phyloP scores from a whole-genome alignment of 37 sponge, comb jelly and placozoan genomes.

The Chondrilla cf. caribensis region DNA sequence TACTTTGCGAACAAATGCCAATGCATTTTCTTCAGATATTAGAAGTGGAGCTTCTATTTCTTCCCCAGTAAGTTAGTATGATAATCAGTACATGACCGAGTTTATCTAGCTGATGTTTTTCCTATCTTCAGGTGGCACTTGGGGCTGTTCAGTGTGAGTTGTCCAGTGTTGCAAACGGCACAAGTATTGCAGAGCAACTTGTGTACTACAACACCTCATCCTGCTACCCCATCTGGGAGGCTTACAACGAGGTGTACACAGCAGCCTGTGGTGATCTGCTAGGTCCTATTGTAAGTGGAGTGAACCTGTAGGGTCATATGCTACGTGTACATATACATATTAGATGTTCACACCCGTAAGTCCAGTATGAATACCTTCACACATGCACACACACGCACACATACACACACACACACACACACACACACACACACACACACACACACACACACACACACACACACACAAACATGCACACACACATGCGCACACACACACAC shows the following conservation, averaged over 20 bases:
- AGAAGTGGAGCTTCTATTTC: background rate
- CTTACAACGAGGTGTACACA: background rate
- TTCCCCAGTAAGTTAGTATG: background rate
- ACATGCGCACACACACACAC: no score
- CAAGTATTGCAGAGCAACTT: background rate
- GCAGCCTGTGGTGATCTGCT: background rate
- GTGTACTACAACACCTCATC: conserved; percentile 13
- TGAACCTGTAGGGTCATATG: background rate
- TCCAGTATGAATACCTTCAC: no score
- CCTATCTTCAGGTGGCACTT: background rate
- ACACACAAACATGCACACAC: no score
- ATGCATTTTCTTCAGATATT: background rate
- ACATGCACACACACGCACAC: no score
- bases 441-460: no score
- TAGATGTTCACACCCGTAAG: no score
- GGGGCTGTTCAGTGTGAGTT: background rate
- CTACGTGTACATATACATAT: background rate
- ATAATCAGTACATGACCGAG: background rate
- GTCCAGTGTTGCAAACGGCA: background rate
- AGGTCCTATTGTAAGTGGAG: background rate
- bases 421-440: no score
- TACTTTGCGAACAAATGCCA: background rate
- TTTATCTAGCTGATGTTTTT: background rate
- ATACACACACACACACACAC: no score
- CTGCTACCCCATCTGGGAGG: conserved; percentile 17